Evolutionary conservation across 1,140 invertebrate genomes (phyloP), one percentile per base, ranked within the genome.

Genomic region (Neotoxoptera formosana): DNA sequence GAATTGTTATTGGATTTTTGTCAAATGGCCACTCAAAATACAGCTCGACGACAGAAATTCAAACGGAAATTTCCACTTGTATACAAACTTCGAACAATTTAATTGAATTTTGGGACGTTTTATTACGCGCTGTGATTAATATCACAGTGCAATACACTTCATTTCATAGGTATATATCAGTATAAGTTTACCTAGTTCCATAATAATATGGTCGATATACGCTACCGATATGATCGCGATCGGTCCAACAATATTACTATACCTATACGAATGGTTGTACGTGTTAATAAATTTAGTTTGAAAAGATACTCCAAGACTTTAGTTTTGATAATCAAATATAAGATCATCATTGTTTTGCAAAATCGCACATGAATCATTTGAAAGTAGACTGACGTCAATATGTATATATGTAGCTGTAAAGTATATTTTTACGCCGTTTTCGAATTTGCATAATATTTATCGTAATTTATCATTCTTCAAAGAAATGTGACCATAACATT

Each of bases 371-470:
- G 25, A 30, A 60, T 67, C 60, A 67, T 67, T 67, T 17, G 60
- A 67, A 67, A 17, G 60, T n/a, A 67, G 4, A 41, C 41, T 41
- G 30, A 67, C 11, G 6, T 67, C 25, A 41, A 41, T 41, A 41
- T 41, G n/a, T n/a, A n/a, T n/a, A n/a, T n/a, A n/a, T 25, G 11
- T 67, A n/a, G 14, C 14, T 76, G 60, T 76, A 76, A 76, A 76
- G n/a, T 76, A n/a, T 34, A 76, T 67, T 67, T 23, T 30, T 48
- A 87, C 36, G 25, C 41, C 21, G 2, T 83, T 83, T 34, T 36
- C 7, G 11, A 25, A 86, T 45, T 86, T 45, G 36, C 41, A 86
- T 86, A 30, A 51, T 53, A 53, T 90, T 90, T 90, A 90, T 90
- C 36, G 48, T 90, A 53, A 89, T 90, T 56, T 56, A 56, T 56